These are phyloP conservation scores for Rhizomys pruinosus DNA, from an alignment of 2,113 vertebrate genomes.

Conservation along the genomic window DNA sequence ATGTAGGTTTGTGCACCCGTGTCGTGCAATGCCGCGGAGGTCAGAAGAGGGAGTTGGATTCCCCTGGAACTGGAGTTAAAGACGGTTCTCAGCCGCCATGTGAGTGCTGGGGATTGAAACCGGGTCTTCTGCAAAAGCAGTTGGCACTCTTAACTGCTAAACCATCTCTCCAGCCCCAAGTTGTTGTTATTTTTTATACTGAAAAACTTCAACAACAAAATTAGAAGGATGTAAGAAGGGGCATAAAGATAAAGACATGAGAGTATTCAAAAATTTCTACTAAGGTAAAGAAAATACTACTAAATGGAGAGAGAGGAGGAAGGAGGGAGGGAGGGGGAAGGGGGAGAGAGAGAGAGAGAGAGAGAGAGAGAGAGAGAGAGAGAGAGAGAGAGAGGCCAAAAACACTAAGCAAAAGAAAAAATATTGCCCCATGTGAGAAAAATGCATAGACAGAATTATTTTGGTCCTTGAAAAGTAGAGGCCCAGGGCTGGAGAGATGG, in stretches of 20 bases:
- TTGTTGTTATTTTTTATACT: neutral
- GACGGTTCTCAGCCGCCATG: too few relatives aligned
- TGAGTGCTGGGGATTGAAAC: too few relatives aligned
- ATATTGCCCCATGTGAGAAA: neutral
- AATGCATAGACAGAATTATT: neutral
- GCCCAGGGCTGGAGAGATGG: too few relatives aligned
- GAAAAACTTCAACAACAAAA: neutral
- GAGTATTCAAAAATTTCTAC: neutral
- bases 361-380: neutral
- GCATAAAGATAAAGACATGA: neutral
- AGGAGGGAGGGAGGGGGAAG: too few relatives aligned
- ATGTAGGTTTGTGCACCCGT: too few relatives aligned
- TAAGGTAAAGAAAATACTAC: neutral
- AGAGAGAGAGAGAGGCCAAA: neutral
- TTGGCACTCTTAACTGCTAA: too few relatives aligned
- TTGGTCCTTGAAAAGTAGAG: too few relatives aligned
- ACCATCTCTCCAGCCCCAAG: too few relatives aligned
- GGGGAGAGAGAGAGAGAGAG: neutral
- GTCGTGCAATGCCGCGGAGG: too few relatives aligned
- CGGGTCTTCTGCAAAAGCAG: too few relatives aligned
- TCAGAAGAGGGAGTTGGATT: too few relatives aligned
- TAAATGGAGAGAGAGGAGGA: neutral
- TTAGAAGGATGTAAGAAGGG: neutral
- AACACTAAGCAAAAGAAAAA: neutral
- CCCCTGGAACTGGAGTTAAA: too few relatives aligned